Conservation (phyloP, 2,888 invertebrate genomes). For the Tenthredo amoena region DNA sequence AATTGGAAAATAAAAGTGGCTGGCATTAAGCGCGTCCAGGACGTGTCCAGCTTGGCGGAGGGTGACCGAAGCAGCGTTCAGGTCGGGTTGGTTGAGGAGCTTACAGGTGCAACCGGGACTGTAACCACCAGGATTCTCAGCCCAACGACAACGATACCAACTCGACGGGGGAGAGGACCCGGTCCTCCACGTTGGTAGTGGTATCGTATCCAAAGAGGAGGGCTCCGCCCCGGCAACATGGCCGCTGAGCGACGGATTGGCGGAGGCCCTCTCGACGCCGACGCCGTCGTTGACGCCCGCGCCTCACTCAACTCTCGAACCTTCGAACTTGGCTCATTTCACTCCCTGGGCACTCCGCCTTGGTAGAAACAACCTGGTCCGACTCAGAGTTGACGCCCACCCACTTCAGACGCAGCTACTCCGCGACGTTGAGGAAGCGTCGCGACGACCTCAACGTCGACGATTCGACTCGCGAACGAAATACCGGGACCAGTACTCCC, state of each 20-base stretch:
- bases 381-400: slow-evolving; percentile 54
- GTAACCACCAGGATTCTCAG: slow-evolving; percentile 2
- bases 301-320: slow-evolving; percentile 72
- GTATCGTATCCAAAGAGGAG: slow-evolving; percentile 62
- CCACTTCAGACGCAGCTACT: slow-evolving; percentile 12
- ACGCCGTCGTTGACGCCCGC: slow-evolving; percentile 76
- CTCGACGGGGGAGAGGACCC: slow-evolving; percentile 56
- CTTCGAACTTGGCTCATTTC: slow-evolving; percentile 48
- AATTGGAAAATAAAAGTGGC: neutral
- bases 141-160: slow-evolving; percentile 56
- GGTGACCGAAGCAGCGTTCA: neutral
- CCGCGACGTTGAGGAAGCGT: neutral
- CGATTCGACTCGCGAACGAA: neutral
- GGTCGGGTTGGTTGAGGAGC: slow-evolving; percentile 1
- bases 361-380: slow-evolving; percentile 9
- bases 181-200: slow-evolving; percentile 57
- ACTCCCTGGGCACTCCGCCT: slow-evolving; percentile 51
- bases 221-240: slow-evolving; percentile 80
- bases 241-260: slow-evolving; percentile 83
- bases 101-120: slow-evolving; percentile 41
- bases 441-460: slow-evolving; percentile 3
- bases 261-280: slow-evolving; percentile 80
- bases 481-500: neutral
- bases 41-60: neutral
- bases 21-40: neutral